Evolutionary conservation across 2,888 invertebrate genomes (phyloP).

Genomic region (Trisateles emortualis): DNA sequence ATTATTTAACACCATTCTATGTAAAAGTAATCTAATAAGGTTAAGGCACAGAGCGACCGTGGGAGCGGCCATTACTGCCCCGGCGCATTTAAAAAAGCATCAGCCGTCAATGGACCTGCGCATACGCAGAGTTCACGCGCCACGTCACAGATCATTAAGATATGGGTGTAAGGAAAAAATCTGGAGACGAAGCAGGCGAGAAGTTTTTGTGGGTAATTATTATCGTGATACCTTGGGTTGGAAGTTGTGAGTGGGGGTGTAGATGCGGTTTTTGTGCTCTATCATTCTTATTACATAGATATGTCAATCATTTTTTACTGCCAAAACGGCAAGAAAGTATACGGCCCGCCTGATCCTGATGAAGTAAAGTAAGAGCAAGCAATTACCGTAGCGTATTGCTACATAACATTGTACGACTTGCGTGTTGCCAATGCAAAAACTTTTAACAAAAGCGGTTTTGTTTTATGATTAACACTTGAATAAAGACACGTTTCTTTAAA

Average conservation of each 20-base stretch:
- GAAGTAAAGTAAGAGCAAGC: no score
- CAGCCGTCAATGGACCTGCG: slow-evolving; percentile 39
- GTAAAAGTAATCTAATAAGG: slow-evolving; percentile 57
- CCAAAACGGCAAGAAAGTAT: background rate
- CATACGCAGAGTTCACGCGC: slow-evolving; percentile 8
- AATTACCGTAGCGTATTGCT: no score
- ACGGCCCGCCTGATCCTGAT: no score
- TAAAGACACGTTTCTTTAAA: no score
- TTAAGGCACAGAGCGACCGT: slow-evolving; percentile 55
- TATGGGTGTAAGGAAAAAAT: slow-evolving; percentile 51
- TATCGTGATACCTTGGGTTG: slow-evolving; percentile 18
- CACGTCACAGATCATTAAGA: slow-evolving; percentile 61
- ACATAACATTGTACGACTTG: no score
- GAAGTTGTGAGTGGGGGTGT: slow-evolving; percentile 1
- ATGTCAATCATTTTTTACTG: background rate
- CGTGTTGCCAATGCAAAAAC: no score
- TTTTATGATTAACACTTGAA: no score
- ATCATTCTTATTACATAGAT: slow-evolving; percentile 16
- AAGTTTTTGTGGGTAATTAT: slow-evolving; percentile 43
- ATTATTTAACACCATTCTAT: slow-evolving; percentile 36
- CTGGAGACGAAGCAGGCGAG: slow-evolving; percentile 29
- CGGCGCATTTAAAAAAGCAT: slow-evolving; percentile 73
- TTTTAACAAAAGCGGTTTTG: no score
- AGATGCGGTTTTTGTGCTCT: slow-evolving; percentile 23
- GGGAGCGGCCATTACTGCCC: slow-evolving; percentile 57